Conservation (phyloP, 2,888 invertebrate species). For the Athetis lepigone region DNA sequence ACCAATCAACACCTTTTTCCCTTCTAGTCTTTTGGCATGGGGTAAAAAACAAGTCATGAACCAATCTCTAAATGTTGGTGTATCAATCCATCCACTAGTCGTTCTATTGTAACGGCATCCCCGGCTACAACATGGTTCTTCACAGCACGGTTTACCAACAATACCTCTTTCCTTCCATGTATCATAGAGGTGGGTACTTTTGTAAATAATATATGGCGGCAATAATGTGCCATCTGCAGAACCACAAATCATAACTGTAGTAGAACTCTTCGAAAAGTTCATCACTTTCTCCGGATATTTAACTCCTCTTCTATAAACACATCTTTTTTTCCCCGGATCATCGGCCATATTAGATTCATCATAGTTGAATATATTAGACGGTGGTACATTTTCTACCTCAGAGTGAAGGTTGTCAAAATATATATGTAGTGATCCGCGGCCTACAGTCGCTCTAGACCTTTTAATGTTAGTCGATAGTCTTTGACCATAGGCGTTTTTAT, state of each 20-base stretch:
- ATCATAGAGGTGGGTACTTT: constrained; percentile 30
- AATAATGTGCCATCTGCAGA: constrained; percentile 40
- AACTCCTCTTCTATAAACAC: too few relatives aligned
- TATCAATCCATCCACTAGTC: constrained; percentile 1
- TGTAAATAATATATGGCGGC: constrained; percentile 53
- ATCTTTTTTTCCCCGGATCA: too few relatives aligned
- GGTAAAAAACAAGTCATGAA: constrained; percentile 4
- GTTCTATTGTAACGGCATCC: constrained; percentile 5
- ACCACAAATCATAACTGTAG: constrained; percentile 38
- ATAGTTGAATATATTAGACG: too few relatives aligned
- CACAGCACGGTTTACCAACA: constrained; percentile 7
- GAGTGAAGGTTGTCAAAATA: too few relatives aligned
- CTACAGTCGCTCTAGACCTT: constrained; percentile 45
- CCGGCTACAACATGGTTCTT: background rate
- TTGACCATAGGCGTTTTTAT: too few relatives aligned
- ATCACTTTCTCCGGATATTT: constrained; percentile 32
- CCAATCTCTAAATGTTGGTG: constrained; percentile 7
- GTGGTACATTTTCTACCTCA: too few relatives aligned
- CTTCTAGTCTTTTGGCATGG: constrained; percentile 11
- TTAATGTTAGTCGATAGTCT: too few relatives aligned
- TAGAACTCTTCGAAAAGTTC: constrained; percentile 35
- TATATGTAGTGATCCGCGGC: too few relatives aligned
- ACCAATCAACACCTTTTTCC: constrained; percentile 32
- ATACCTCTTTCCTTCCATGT: constrained; percentile 28
- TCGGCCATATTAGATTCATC: too few relatives aligned